Evolutionary conservation across 2,888 invertebrate species (phyloP), one percentile per base, ranked within the genome.

Genomic region (Brachyopa scutellaris): DNA sequence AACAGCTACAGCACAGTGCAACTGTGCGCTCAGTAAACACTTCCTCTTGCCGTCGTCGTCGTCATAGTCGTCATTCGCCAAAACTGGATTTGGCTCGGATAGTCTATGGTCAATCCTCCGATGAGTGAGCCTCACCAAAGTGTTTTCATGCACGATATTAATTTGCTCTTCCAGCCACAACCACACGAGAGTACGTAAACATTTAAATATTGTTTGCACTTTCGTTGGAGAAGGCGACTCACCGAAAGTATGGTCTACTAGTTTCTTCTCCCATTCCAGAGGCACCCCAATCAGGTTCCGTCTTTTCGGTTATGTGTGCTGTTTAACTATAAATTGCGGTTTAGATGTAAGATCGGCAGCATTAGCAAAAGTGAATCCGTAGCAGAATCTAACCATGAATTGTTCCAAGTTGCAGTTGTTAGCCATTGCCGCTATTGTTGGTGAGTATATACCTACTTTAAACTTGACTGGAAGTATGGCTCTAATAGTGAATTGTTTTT

Each of bases 241-340:
- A n/a, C 26, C 59, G 26, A 66, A 66, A 82, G 64, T 72, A 82
- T 77, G 82, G 82, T 82, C 82, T 66, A 49, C 70, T 82, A 77
- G 70, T 77, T 80, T 77, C 66, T 55, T 82, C 82, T 82, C 77
- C 76, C 70, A 72, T 59, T 19, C 64, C 38, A 82, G 53, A 61
- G 61, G 47, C 53, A 33, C 33, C 59, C 9, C 49, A 61, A 72
- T 42, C 82, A 42, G 70, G 82, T 82, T 82, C 70, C 82, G 70
- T 77, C 70, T 77, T 61, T 72, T 82, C 19, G 77, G 66, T 29
- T 29, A 82, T 66, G 9, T 77, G 82, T 77, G 70, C 76, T 61
- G 66, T 53, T 77, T 77, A 82, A 66, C 82, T 82, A 82, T 82
- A 82, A 82, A 82, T 66, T 42, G 66, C 82, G 40, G 82, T 55